Evolutionary conservation across 1,140 invertebrate species (phyloP), one percentile per base, ranked within the genome.

Genomic region (Mylabris phalerata): DNA sequence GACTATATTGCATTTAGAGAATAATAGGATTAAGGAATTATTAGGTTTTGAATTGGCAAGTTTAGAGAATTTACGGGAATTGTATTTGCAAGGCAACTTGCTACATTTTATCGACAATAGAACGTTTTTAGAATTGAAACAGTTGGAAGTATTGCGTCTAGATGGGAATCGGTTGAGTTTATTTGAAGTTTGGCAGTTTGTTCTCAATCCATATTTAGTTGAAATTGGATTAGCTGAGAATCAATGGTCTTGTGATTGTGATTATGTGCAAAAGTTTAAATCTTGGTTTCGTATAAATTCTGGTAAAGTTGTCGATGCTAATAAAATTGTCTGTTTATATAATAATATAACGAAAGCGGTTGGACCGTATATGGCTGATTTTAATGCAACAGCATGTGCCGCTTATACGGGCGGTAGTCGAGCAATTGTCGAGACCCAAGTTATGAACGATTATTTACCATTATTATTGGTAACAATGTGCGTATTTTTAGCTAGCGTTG

Each of bases 231-330:
- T 95, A 42, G 81, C 87, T n/a, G 82, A 84, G 48, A 96, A 95
- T 74, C 85, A 87, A 11, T 96, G 92, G 92, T 89, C 84, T 50
- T 95, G 93, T 73, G 89, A 93, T 64, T 95, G 93, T 77, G 77
- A 83, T 44, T 94, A 90, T 71, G 69, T 93, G 61, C 81, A 85
- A 13, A 81, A 86, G 61, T 87, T 89, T 59, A 82, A 88, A 64
- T 80, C 82, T 57, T 95, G 90, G 84, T 80, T 93, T 67, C 79
- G 80, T 58, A 80, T 77, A 43, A 87, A 88, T 73, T 77, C 81
- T 24, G 84, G 81, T 60, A 92, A 86, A 78, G 84, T 92, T 49
- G 78, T 84, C 61, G 87, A 89, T 67, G 82, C 82, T 50, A 75
- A 78, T 43, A 82, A 81, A 55, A 81, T 89, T 38, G 82, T 79